phyloP scores from a whole-genome alignment of 1,140 invertebrate species.

The Drosophila triauraria region DNA sequence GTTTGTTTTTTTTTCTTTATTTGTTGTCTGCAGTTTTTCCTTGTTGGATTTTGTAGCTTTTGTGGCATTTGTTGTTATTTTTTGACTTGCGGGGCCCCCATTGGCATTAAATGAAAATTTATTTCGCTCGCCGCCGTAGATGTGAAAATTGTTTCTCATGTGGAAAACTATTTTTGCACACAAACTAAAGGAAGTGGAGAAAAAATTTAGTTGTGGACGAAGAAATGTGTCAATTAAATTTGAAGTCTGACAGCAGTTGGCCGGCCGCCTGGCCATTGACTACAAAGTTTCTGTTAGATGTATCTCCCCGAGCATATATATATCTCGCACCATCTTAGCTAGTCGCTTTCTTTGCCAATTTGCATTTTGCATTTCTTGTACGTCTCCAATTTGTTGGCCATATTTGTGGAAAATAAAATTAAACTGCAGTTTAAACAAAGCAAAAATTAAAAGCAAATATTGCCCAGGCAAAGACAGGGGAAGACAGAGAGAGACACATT shows the following conservation, averaged over 20 bases:
- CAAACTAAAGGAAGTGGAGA: constrained; percentile 29
- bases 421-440: constrained; percentile 84
- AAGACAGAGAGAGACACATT: constrained; percentile 53
- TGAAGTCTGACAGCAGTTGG: constrained; percentile 71
- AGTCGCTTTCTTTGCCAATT: constrained; percentile 23
- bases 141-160: constrained; percentile 52
- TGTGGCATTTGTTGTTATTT: constrained; percentile 28
- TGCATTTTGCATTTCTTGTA: constrained; percentile 68
- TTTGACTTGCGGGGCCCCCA: constrained; percentile 33
- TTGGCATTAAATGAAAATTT: constrained; percentile 52
- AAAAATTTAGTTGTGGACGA: constrained; percentile 24
- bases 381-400: constrained; percentile 73
- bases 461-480: constrained; percentile 51
- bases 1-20: constrained; percentile 27
- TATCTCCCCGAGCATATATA: background rate
- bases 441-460: constrained; percentile 84
- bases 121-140: constrained; percentile 27
- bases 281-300: constrained; percentile 40
- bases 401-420: constrained; percentile 83
- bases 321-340: constrained; percentile 12
- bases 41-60: constrained; percentile 11
- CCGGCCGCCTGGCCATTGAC: constrained; percentile 43
- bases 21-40: constrained; percentile 6
- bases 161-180: constrained; percentile 42
- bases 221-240: constrained; percentile 82